Base-by-base conservation (phyloP, 1,140 invertebrate genomes). In the Phymastichus coffea region DNA sequence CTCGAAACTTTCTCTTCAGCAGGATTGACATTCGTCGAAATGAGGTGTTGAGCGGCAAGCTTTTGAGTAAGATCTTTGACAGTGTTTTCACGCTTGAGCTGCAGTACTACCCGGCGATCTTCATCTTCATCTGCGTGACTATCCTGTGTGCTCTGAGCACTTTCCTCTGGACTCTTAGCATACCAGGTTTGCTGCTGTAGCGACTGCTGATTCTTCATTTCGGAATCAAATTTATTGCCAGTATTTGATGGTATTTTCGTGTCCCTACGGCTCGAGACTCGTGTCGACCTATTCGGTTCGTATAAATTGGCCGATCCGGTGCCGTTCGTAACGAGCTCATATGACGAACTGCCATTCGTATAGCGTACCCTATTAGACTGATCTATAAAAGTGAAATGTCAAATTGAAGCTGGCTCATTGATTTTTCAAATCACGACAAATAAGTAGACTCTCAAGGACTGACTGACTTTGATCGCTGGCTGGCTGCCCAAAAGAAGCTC, bases 31-130 rank as follows among this genome's bases (percentile, higher is more conserved):
- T 33, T 6, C 28, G 28, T 7, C 28, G 85, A 80, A 70, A 87
- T 78, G 46, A 83, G 77, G 71, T 82, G 84, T 70, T 86, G 85
- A 73, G 84, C 90, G 19, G 87, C 87, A 63, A 94, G 77, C 77
- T 91, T 91, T 72, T 93, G 91, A 26, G 91, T 92, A 54, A 94
- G 79, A 81, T 94, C 91, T 80, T 91, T 92, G 22, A 93, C 91
- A 25, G 90, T 91, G 65, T 88, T 87, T 76, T 93, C 90, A 49
- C 86, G 81, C 72, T 87, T 87, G 52, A 88, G 69, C 61, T 87
- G 85, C 51, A 87, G 70, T 46, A 86, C 71, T 47, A 83, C 79
- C 63, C 82, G 82, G 65, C 83, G 78, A 67, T 87, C 84, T 62
- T 83, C 81, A 67, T 84, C 73, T 66, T 84, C 73, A 57, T 80